Evolutionary conservation across 2,797 vertebrate species (phyloP).

Genomic region (Anisognathus igniventris): DNA sequence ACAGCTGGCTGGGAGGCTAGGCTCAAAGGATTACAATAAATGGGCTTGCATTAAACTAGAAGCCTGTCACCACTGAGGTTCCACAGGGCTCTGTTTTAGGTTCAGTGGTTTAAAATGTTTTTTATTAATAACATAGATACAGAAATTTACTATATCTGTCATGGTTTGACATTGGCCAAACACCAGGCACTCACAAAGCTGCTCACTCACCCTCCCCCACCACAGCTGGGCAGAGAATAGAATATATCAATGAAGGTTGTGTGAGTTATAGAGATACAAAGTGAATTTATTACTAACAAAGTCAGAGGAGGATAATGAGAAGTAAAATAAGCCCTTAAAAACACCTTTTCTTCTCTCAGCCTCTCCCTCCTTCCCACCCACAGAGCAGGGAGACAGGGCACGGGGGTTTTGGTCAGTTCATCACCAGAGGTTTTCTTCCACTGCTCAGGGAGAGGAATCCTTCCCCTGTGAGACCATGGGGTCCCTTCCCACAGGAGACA

Average conservation of each 20-base stretch:
- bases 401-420: background rate
- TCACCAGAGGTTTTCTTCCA: rapidly evolving
- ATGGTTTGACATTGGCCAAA: background rate
- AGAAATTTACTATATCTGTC: background rate
- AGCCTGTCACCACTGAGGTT: background rate
- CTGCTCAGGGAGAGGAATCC: too few species aligned
- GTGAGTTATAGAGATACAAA: too few species aligned
- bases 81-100: background rate
- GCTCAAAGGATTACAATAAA: background rate
- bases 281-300: background rate
- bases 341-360: background rate
- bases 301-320: background rate
- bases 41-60: background rate
- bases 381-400: too few species aligned
- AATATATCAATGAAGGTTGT: background rate
- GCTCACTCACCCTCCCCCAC: background rate
- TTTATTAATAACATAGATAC: background rate
- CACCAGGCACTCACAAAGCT: background rate
- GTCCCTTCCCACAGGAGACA: rapidly evolving
- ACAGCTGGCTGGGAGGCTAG: rapidly evolving
- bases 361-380: rapidly evolving
- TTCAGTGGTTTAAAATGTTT: background rate
- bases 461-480: background rate
- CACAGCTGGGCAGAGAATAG: background rate
- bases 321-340: background rate